Evolutionary conservation across 2,888 invertebrate species (phyloP).

Genomic region (Colletes collaris): DNA sequence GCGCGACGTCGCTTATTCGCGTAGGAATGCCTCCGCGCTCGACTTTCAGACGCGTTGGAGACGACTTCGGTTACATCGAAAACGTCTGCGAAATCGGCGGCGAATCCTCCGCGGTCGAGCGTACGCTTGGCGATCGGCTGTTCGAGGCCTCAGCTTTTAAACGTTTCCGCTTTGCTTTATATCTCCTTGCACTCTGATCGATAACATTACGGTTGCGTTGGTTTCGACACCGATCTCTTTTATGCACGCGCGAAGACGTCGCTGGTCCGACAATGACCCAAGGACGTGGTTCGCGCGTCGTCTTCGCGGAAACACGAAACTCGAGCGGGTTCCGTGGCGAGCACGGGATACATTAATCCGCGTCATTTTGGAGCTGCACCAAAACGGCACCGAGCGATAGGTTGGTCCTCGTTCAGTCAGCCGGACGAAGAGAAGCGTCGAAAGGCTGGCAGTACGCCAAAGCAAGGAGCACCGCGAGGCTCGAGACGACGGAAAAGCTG

Average conservation of each 20-base stretch:
- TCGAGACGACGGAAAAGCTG: slow-evolving; percentile 19
- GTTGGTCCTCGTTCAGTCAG: slow-evolving; percentile 18
- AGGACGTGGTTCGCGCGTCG: no score
- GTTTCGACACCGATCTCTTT: no score
- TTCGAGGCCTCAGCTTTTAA: no score
- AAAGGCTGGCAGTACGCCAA: slow-evolving; percentile 52
- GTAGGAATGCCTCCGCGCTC: slow-evolving; percentile 55
- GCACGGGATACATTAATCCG: slow-evolving; percentile 33
- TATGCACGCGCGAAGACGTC: no score
- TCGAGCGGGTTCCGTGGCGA: slow-evolving; percentile 16
- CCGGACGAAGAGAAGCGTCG: slow-evolving; percentile 13
- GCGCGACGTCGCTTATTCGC: slow-evolving; percentile 36
- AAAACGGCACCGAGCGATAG: slow-evolving; percentile 33
- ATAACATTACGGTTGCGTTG: no score
- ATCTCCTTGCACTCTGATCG: no score
- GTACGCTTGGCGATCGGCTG: no score
- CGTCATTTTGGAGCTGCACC: slow-evolving; percentile 44
- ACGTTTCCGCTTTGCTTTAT: no score
- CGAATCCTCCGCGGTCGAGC: no score
- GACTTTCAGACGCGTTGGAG: not conserved
- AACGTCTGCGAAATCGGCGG: no score
- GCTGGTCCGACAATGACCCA: no score
- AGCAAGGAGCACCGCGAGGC: slow-evolving; percentile 8
- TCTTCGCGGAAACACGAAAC: slow-evolving; percentile 13
- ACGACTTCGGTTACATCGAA: no score